Base-by-base conservation (phyloP, 2,888 invertebrate genomes). In the Leptothorax acervorum region DNA sequence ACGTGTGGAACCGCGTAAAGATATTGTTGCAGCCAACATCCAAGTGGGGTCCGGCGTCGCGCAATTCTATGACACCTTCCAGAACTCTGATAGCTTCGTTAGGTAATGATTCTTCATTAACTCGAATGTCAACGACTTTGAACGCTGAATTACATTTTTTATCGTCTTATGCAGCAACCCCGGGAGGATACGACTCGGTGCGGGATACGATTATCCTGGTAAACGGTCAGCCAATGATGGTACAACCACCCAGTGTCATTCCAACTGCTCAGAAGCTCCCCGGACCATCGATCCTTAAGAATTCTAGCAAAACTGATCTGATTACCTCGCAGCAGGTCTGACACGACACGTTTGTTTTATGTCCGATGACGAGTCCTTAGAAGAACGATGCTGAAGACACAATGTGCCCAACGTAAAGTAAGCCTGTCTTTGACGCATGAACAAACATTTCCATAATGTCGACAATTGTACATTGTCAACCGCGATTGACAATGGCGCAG, bases 31-130 rank as follows among this genome's bases (percentile, higher is more conserved):
- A 96, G 31, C 97, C 97, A 0, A 97, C 97, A 0, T 96, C 96
- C 2, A 97, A 97, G 88, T 97, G 97, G 97, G 97, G 97, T 57
- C 96, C 96, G 0, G 96, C 96, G 0, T 94, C 95, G 2, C 90
- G 92, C 74, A 94, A 94, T 73, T 89, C 92, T 18, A 95, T 93
- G 79, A 94, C 94, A 60, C 93, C 94, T 8, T 94, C 94, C 90
- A 93, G 93, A 79, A 93, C 92, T 4, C 87, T 93, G 48, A 91
- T 93, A 11, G 90, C 93, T 55, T 91, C 93, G 35, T 90, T 93
- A 86, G 94, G 94, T 94, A 85, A 85, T 18, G 11, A 65, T 57
- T 79, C 0, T 42, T 78, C 1, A 18, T 57, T 57, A 45, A 55
- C 1, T 79, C 0, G 3, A 82, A 82, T 28, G 6, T 8, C n/a